These are phyloP conservation scores for Pteronura brasiliensis DNA, from an alignment of 2,113 vertebrate species.

Conservation along the genomic window DNA sequence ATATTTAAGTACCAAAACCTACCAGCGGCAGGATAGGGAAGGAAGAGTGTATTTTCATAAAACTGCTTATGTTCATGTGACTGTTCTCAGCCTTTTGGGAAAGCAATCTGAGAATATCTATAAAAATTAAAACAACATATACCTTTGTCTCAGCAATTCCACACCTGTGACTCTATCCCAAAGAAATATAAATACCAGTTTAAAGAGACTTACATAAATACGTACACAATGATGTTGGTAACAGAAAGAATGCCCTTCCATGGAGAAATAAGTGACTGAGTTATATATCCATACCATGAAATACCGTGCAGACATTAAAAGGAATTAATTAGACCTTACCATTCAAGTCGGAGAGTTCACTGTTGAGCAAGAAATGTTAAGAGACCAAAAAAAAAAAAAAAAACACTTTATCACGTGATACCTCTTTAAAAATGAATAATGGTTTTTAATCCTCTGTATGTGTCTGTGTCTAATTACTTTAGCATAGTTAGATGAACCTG, in stretches of 20 bases:
- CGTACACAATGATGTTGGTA: not conserved
- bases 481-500: constrained; percentile 10
- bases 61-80: not conserved
- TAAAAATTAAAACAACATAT: not conserved
- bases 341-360: not conserved
- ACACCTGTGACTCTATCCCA: not conserved
- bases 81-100: not conserved
- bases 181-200: not conserved
- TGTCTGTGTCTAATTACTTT: not conserved
- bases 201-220: not conserved
- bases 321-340: not conserved
- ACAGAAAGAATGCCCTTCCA: not conserved
- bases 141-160: not conserved
- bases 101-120: not conserved
- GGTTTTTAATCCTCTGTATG: not conserved
- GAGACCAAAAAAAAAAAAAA: not conserved
- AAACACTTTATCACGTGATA: not conserved
- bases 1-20: not conserved
- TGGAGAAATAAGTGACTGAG: constrained; percentile 20
- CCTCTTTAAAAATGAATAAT: not conserved
- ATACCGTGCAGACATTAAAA: not conserved
- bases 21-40: not conserved
- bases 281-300: not conserved
- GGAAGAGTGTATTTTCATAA: not conserved
- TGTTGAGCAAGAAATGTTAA: not conserved